A percentile compares a stretch with the other conserved stretches of the same genome.
Conservation (phyloP, 1,140 invertebrate genomes). For the Drosophila ogumai region DNA sequence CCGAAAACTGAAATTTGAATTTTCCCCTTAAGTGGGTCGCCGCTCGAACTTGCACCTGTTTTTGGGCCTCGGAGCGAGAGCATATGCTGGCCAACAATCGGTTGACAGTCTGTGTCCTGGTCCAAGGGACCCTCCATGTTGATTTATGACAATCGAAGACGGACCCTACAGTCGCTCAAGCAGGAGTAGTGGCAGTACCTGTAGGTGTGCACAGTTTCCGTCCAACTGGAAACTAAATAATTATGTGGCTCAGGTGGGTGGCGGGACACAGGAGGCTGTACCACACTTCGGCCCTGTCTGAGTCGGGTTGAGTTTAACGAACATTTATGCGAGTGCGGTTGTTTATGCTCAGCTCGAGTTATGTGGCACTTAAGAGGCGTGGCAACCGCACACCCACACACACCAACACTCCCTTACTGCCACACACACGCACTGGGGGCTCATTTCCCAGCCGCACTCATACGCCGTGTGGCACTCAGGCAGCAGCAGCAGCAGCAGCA, state of each 20-base stretch:
- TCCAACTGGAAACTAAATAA: conserved; percentile 80
- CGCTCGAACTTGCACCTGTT: conserved; percentile 50
- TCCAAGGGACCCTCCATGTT: conserved; percentile 37
- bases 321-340: conserved; percentile 80
- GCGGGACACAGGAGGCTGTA: background rate
- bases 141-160: conserved; percentile 81
- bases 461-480: conserved; percentile 62
- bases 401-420: background rate
- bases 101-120: conserved; percentile 46
- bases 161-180: conserved; percentile 39
- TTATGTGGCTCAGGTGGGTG: conserved; percentile 63
- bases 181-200: conserved; percentile 9
- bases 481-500: conserved; percentile 19
- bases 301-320: conserved; percentile 66
- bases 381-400: conserved; percentile 41
- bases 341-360: conserved; percentile 80
- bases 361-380: conserved; percentile 75
- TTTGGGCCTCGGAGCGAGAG: conserved; percentile 25
- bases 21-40: conserved; percentile 57
- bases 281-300: conserved; percentile 18
- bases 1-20: conserved; percentile 40
- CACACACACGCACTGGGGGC: conserved; percentile 36
- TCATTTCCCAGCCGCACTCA: conserved; percentile 74
- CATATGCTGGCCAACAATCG: conserved; percentile 60
- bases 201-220: conserved; percentile 49